Evolutionary conservation across 1,140 invertebrate genomes (phyloP).

Genomic region (Neuroterus valhalla): DNA sequence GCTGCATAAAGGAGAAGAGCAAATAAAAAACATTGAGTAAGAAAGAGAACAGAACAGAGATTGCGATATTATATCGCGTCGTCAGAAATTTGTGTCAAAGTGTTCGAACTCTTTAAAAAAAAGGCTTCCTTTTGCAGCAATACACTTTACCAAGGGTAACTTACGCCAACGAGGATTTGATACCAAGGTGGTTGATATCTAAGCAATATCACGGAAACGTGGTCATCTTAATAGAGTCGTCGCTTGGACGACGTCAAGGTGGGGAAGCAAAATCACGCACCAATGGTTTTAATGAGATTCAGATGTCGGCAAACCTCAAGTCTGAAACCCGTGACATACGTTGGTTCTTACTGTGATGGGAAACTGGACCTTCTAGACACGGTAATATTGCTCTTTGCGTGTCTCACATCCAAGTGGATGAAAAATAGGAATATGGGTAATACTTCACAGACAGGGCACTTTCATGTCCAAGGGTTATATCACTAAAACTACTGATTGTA

Average conservation of each 20-base stretch:
- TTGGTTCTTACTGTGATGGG: constrained; percentile 26
- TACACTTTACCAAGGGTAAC: neutral
- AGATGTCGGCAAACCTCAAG: constrained; percentile 55
- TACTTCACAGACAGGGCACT: no score
- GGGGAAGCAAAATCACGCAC: constrained; percentile 67
- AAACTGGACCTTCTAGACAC: constrained; percentile 45
- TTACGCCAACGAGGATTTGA: constrained; percentile 22
- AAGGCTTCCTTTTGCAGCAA: neutral
- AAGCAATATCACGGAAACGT: constrained; percentile 72
- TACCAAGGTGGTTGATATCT: constrained; percentile 51
- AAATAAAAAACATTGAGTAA: constrained; percentile 28
- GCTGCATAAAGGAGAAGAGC: constrained; percentile 11
- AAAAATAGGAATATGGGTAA: no score
- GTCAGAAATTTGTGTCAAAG: neutral
- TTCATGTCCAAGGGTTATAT: no score
- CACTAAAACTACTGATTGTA: no score
- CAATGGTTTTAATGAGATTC: constrained; percentile 74
- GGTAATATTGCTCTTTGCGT: neutral
- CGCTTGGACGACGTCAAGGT: constrained; percentile 55
- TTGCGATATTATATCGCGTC: constrained; percentile 17
- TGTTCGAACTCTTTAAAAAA: constrained; percentile 32
- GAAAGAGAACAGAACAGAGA: neutral
- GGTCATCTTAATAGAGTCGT: constrained; percentile 73
- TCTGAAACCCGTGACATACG: constrained; percentile 58
- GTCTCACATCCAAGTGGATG: neutral